phyloP scores from a whole-genome alignment of 2,888 invertebrate species.

The Parnassius apollo region DNA sequence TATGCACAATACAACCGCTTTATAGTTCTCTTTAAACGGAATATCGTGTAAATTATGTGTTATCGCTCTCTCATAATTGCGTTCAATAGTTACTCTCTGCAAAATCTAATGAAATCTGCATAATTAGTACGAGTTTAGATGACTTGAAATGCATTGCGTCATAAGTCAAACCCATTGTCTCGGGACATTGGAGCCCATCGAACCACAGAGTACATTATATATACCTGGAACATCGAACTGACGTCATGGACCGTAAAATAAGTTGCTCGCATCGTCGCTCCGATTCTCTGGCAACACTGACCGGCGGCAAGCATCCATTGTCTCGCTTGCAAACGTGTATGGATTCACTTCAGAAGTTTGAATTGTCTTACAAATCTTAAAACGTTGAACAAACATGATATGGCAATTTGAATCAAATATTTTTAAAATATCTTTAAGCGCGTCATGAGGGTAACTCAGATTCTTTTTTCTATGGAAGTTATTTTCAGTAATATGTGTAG shows the following conservation, averaged over 20 bases:
- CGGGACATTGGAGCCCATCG: slow-evolving; percentile 42
- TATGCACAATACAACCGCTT: too few species aligned
- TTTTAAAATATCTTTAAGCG: too few species aligned
- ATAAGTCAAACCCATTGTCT: slow-evolving; percentile 26
- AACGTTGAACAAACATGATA: not conserved
- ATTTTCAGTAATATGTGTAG: too few species aligned
- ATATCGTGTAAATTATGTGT: too few species aligned
- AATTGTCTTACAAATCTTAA: slow-evolving; percentile 24
- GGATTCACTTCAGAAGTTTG: slow-evolving; percentile 43
- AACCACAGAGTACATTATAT: too few species aligned
- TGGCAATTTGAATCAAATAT: not conserved
- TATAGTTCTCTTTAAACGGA: too few species aligned
- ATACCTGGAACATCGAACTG: slow-evolving; percentile 64
- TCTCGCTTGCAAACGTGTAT: slow-evolving; percentile 66
- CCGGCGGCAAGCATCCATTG: slow-evolving; percentile 68
- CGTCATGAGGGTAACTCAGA: too few species aligned
- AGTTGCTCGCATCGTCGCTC: slow-evolving; percentile 69
- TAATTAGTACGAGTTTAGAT: slow-evolving; percentile 13
- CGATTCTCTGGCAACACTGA: slow-evolving; percentile 62
- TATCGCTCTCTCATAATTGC: too few species aligned
- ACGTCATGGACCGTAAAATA: slow-evolving; percentile 71
- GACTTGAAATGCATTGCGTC: slow-evolving; percentile 25
- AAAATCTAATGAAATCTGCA: too few species aligned
- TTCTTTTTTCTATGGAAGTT: too few species aligned
- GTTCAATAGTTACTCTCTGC: too few species aligned